Evolutionary conservation across 1,140 invertebrate genomes (phyloP), one percentile per base, ranked within the genome.

Genomic region (Elymnias hypermnestra): DNA sequence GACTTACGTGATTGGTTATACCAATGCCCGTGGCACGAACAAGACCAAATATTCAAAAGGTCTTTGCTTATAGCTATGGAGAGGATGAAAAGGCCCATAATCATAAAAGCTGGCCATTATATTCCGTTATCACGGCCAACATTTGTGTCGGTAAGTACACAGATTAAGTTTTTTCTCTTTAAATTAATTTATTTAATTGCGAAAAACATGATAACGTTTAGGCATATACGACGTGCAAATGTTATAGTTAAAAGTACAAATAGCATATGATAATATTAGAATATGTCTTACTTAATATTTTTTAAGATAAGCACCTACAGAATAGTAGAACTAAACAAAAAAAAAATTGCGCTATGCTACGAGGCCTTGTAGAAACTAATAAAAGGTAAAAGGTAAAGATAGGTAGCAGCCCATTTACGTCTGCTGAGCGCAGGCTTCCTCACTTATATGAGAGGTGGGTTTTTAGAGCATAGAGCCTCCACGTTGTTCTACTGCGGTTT

Each of bases 71-170:
- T 87, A 13, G 84, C 81, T 3, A 86, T 88, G 84, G 76, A 85
- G 25, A 57, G 81, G 14, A 81, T 87, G 74, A 86, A 83, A 44
- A 78, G 63, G 29, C 84, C 84, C 0, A 73, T 88, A 18, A 77
- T 82, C 40, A 81, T 88, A 25, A 87, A 75, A 38, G 85, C 85
- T 7, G 87, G 87, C 1, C 85, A 84, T 52, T 88, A 87, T 53
- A 83, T 83, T 14, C 75, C 85, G 1, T 53, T 88, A 7, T 88
- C 85, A 10, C 44, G 87, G 25, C 67, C 76, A 31, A 87, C 87
- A 1, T 87, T 87, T 58, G 72, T 88, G 5, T 58, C 73, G 36
- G 85, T 86, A 46, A 57, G 72, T 72, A 36, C 22, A 23, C 44
- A n/a, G 2, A 4, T 3, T 25, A 8, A 25, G 6, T 3, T 25